phyloP scores from a whole-genome alignment of 2,797 vertebrate species.

The Carduelis carduelis region DNA sequence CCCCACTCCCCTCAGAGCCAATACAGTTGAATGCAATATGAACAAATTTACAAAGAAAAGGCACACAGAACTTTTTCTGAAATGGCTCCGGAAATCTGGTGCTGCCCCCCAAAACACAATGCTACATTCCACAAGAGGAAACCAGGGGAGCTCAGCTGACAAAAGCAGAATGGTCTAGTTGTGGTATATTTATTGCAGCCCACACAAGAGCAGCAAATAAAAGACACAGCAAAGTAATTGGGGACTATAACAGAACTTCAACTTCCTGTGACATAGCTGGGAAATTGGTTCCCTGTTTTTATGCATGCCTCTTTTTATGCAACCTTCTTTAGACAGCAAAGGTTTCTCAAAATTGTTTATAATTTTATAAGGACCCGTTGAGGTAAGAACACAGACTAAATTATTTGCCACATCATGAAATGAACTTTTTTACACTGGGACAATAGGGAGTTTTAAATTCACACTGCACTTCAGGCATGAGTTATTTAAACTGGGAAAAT shows the following conservation, averaged over 20 bases:
- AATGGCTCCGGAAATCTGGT: background rate
- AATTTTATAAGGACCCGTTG: background rate
- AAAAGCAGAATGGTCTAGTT: background rate
- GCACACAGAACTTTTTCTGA: background rate
- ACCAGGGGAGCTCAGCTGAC: background rate
- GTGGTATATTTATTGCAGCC: background rate
- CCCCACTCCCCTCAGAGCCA: background rate
- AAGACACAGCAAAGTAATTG: background rate
- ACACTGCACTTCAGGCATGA: constrained; percentile 8
- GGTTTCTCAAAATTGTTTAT: background rate
- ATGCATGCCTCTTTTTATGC: background rate
- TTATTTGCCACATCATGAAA: background rate
- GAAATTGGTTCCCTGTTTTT: background rate
- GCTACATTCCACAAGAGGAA: background rate
- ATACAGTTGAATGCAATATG: background rate
- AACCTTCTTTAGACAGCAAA: background rate
- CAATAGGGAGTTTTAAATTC: constrained; percentile 40
- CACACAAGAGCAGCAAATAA: constrained; percentile 13
- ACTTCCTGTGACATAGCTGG: background rate
- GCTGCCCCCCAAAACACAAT: background rate
- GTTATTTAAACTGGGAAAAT: constrained; percentile 68
- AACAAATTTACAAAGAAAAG: background rate
- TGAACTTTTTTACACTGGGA: background rate
- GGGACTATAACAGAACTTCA: background rate
- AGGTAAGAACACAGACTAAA: background rate